Evolutionary conservation across 1,140 invertebrate species (phyloP).

Genomic region (Pseudachorutes palmiensis): DNA sequence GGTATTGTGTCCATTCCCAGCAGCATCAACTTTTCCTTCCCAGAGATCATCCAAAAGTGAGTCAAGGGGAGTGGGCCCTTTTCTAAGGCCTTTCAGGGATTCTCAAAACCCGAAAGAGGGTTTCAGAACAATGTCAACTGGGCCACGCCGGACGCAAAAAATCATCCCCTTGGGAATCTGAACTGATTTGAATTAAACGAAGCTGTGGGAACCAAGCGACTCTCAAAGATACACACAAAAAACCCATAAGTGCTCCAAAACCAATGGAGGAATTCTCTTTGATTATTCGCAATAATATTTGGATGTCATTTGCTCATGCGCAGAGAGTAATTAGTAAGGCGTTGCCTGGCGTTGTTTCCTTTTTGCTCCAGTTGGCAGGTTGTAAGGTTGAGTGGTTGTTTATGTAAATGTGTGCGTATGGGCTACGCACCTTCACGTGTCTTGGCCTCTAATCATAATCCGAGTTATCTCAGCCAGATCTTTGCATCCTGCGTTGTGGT

Average conservation of each 20-base stretch:
- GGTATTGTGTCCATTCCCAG: background rate
- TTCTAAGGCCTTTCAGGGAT: too few relatives aligned
- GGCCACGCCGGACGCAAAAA: background rate
- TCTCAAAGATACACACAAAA: background rate
- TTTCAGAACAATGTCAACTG: slow-evolving; percentile 1
- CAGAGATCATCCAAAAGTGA: background rate
- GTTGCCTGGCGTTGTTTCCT: too few relatives aligned
- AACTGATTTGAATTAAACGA: background rate
- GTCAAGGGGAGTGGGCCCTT: background rate
- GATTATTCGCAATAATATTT: too few relatives aligned
- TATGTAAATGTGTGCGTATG: too few relatives aligned
- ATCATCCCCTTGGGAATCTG: background rate
- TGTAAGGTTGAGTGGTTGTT: too few relatives aligned
- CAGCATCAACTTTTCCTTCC: background rate
- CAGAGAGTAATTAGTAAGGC: too few relatives aligned
- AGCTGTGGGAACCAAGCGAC: background rate
- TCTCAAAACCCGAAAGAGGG: too few relatives aligned
- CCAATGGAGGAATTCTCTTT: too few relatives aligned
- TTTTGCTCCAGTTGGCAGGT: too few relatives aligned
- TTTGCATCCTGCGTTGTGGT: background rate
- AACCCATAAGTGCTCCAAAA: too few relatives aligned
- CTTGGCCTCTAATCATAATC: background rate
- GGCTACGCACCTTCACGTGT: too few relatives aligned
- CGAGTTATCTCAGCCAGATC: background rate
- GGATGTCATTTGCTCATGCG: too few relatives aligned